Base-by-base conservation (phyloP, 2,888 invertebrate species). In the Abrostola triplasia region DNA sequence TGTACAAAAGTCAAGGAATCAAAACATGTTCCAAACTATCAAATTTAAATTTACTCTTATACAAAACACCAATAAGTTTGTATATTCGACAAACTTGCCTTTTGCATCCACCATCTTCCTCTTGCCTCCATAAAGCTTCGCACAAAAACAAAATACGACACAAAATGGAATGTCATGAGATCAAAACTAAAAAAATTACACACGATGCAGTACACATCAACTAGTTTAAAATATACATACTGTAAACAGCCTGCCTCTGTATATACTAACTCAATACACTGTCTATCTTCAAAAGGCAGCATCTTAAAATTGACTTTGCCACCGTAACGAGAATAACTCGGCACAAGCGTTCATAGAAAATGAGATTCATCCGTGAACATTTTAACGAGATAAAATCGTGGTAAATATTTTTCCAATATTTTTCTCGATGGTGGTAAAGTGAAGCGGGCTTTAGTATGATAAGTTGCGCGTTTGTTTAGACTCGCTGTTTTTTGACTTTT, bases 391-490 rank as follows among this genome's bases (percentile, higher is more conserved):
- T 89, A 86, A 85, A 86, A 80, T 75, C 71, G 76, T 68, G 77
- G 86, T 84, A 88, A 91, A 87, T 82, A 90, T 90, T 89, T 90
- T 90, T 90, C 89, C 88, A 87, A 91, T 91, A 91, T 86, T 89
- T 84, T 79, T 67, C 75, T 84, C 80, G 74, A 79, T 82, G 85
- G 81, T 83, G 83, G 82, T 80, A 79, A 47, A 62, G 62, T 66
- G 38, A 12, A 50, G 36, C 13, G 35, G 53, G 13, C 60, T 24
- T 58, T 37, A 66, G 74, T 60, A 64, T 61, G 67, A 59, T 64
- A 53, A 68, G 36, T 59, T 56, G 11, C 10, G n/a, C 13, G 38
- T 12, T 42, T 44, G 47, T 40, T 60, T 9, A n/a, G 10, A 11
- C 6, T 12, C 24, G 9, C 37, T 35, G 50, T 50, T 9, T 40